A percentile compares a stretch with the other conserved stretches of the same genome.
Conservation (phyloP, 2,888 invertebrate species). For the Rhagonycha fulva region DNA sequence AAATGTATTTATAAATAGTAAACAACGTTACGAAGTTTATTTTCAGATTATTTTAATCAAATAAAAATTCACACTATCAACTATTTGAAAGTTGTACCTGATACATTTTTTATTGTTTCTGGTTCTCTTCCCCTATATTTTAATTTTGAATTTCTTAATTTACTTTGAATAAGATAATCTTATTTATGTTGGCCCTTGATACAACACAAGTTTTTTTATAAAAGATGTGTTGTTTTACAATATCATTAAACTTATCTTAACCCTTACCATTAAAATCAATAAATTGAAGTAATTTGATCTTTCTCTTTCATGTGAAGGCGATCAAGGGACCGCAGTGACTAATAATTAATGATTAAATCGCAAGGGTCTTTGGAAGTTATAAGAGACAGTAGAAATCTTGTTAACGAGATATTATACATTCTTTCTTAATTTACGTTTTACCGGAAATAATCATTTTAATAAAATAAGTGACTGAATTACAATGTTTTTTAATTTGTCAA, state of each 20-base stretch:
- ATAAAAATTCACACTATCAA: no score
- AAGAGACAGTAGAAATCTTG: neutral
- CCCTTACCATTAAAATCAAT: constrained; percentile 22
- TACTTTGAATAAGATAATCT: no score
- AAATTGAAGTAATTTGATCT: constrained; percentile 30
- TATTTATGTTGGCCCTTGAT: no score
- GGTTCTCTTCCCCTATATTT: no score
- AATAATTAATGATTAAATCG: constrained; percentile 35
- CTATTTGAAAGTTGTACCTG: no score
- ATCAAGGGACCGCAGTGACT: constrained; percentile 30
- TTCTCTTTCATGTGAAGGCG: constrained; percentile 18
- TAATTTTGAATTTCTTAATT: no score
- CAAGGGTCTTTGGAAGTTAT: constrained; percentile 15
- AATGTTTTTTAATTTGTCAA: neutral
- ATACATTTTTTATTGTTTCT: no score
- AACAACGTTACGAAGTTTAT: no score
- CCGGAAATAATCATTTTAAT: neutral
- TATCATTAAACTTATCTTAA: neutral
- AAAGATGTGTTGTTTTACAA: no score
- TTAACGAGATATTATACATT: neutral
- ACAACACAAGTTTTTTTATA: no score
- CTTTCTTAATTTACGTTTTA: neutral
- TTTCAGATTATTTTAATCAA: no score
- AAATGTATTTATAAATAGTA: no score
- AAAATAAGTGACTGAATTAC: neutral